phyloP scores from a whole-genome alignment of 2,113 vertebrate species.

The Agapornis roseicollis region DNA sequence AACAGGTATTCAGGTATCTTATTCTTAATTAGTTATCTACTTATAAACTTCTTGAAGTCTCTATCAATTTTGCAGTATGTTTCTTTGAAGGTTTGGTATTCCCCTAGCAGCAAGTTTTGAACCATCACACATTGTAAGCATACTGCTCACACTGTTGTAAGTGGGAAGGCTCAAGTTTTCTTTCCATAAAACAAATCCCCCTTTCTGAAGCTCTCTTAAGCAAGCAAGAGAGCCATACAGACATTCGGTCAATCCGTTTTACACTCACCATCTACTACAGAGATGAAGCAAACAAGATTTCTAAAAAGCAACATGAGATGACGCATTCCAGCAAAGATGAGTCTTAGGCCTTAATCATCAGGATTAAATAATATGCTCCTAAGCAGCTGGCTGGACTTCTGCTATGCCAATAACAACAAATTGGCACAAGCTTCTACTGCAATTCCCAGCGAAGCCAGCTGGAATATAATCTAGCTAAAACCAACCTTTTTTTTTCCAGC shows the following conservation, averaged over 20 bases:
- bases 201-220: not conserved
- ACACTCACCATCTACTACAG: not conserved
- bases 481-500: not conserved
- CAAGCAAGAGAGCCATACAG: not conserved
- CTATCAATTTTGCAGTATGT: not conserved
- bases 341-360: not conserved
- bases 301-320: not conserved
- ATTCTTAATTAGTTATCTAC: not conserved
- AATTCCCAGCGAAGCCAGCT: not conserved
- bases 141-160: fast-evolving
- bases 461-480: not conserved
- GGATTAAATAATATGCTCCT: not conserved
- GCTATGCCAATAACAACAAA: not conserved
- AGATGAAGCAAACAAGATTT: not conserved
- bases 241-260: not conserved
- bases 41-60: not conserved
- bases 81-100: not conserved
- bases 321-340: not conserved
- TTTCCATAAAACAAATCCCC: not conserved
- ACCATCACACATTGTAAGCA: not conserved
- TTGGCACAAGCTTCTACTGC: not conserved
- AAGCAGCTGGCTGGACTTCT: not conserved
- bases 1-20: not conserved
- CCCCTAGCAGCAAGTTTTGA: not conserved
- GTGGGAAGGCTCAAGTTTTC: not conserved